Evolutionary conservation across 92 coral and sea anemone species (phyloP).

Genomic region (Palythoa caribaeorum): DNA sequence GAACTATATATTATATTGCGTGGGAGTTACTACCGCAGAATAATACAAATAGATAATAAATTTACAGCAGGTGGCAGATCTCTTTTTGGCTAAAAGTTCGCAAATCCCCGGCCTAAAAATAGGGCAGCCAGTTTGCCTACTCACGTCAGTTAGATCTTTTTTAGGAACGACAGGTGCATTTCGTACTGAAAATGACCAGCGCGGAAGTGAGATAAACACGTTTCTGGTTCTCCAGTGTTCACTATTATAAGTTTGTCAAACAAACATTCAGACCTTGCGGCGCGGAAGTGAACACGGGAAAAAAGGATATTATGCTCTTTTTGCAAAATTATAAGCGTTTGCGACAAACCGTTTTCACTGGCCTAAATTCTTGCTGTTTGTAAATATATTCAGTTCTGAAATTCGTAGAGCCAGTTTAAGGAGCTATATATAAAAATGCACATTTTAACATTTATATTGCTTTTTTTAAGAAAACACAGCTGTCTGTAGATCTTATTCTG

Average conservation of each 20-base stretch:
- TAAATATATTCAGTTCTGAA: too few species aligned
- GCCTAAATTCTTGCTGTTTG: not conserved
- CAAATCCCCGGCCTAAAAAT: conserved; percentile 46
- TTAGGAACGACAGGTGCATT: conserved; percentile 34
- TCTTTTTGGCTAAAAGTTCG: conserved; percentile 38
- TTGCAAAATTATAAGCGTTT: not conserved
- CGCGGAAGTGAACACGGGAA: not conserved
- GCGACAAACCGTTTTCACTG: not conserved
- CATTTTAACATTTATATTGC: not conserved
- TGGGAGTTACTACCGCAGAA: conserved; percentile 30
- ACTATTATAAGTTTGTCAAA: not conserved
- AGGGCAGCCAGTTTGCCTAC: conserved; percentile 4
- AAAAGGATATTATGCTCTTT: not conserved
- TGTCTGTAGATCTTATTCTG: not conserved
- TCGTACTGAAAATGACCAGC: conserved; percentile 35
- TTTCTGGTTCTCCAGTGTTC: not conserved
- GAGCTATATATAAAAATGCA: not conserved
- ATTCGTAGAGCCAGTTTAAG: not conserved
- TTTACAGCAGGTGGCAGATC: conserved; percentile 41
- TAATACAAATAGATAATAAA: conserved; percentile 27
- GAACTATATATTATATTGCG: conserved; percentile 30
- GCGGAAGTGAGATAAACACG: conserved; percentile 22
- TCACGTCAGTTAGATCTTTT: conserved; percentile 38
- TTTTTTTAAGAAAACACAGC: not conserved
- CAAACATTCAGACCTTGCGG: not conserved